Percentiles rank a stretch among this genome's conserved stretches.
Conservation (phyloP, 2,888 invertebrate genomes). For the Troides aeacus region DNA sequence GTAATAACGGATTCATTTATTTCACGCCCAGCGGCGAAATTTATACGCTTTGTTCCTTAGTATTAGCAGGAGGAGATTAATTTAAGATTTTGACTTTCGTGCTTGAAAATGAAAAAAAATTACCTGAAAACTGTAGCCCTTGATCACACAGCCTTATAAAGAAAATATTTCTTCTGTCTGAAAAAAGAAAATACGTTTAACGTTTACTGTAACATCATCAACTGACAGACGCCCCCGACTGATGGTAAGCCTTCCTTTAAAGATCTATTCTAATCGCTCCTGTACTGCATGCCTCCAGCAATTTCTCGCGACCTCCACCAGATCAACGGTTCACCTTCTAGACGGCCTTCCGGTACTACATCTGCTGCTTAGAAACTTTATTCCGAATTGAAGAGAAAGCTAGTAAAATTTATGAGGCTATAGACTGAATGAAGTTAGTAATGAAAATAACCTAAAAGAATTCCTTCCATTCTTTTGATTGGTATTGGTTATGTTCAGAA, state of each 20-base stretch:
- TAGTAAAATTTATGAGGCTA: background rate
- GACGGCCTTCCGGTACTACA: too few species aligned
- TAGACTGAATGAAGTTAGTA: too few species aligned
- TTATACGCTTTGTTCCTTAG: constrained; percentile 26
- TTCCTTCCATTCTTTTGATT: background rate
- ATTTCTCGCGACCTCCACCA: background rate
- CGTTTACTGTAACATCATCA: too few species aligned
- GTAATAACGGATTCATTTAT: constrained; percentile 75
- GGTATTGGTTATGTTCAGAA: too few species aligned
- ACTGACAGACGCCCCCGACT: too few species aligned
- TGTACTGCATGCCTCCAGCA: too few species aligned
- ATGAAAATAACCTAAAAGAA: background rate
- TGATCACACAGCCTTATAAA: background rate
- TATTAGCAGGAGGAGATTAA: constrained; percentile 23
- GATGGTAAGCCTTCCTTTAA: too few species aligned
- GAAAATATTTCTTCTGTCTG: background rate
- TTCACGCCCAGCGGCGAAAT: constrained; percentile 49
- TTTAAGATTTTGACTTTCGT: constrained; percentile 12
- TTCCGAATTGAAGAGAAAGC: background rate
- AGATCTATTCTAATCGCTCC: too few species aligned
- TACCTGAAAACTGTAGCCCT: background rate
- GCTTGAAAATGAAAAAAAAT: background rate
- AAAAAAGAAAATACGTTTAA: too few species aligned
- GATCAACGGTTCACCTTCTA: too few species aligned
- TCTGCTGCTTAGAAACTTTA: too few species aligned